A percentile compares a stretch with the other conserved stretches of the same genome.
Conservation (phyloP, 2,888 invertebrate species). For the Acleris literana region DNA sequence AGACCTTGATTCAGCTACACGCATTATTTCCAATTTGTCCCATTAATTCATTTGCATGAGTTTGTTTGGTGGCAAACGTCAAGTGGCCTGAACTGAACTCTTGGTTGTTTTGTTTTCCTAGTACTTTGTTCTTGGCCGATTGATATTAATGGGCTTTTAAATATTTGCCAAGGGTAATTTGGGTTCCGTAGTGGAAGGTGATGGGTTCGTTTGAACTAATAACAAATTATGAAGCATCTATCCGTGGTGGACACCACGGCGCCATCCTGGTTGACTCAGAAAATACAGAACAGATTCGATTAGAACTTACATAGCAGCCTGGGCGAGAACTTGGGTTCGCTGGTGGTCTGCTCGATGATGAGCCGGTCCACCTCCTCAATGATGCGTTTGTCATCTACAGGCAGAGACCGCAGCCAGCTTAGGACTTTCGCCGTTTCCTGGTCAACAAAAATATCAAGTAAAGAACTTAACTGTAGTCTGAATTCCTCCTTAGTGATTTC, state of each 20-base stretch:
- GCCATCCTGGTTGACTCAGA: not conserved
- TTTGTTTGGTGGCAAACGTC: constrained; percentile 44
- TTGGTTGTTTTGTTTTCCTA: constrained; percentile 24
- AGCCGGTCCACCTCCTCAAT: constrained; percentile 67
- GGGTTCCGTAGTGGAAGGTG: not conserved
- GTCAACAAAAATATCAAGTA: constrained; percentile 5
- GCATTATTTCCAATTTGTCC: constrained; percentile 44
- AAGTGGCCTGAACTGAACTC: constrained; percentile 38
- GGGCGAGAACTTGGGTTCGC: constrained; percentile 72
- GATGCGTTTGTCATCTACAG: constrained; percentile 58
- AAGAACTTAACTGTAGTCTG: not conserved
- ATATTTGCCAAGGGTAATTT: constrained; percentile 2
- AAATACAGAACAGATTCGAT: not conserved
- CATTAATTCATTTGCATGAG: constrained; percentile 45
- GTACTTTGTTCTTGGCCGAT: constrained; percentile 25
- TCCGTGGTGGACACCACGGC: too few species aligned
- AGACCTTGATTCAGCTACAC: constrained; percentile 42
- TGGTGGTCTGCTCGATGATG: constrained; percentile 66
- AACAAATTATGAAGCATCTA: too few species aligned
- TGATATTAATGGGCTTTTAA: constrained; percentile 18
- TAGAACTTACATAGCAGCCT: constrained; percentile 64
- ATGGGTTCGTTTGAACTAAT: too few species aligned
- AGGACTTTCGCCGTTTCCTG: constrained; percentile 73
- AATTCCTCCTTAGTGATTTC: not conserved
- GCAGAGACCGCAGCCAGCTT: constrained; percentile 70